phyloP scores from a whole-genome alignment of 2,888 invertebrate genomes.

The Drosophila nr. fundita region DNA sequence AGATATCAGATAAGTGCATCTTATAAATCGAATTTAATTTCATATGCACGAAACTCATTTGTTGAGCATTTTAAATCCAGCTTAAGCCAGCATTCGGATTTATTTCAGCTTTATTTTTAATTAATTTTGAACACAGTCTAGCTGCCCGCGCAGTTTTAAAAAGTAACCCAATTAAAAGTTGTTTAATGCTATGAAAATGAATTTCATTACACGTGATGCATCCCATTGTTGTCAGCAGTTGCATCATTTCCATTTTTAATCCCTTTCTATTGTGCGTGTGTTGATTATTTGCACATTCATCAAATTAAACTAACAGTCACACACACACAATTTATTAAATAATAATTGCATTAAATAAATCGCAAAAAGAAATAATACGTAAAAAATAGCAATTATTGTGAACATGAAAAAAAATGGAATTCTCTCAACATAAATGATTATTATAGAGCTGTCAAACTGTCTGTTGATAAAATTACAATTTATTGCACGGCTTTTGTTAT shows the following conservation, averaged over 20 bases:
- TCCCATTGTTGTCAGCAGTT: background rate
- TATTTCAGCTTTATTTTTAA: conserved; percentile 30
- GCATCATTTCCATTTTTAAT: conserved; percentile 6
- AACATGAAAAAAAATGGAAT: conserved; percentile 25
- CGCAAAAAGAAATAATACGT: conserved; percentile 1
- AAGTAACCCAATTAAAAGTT: conserved; percentile 12
- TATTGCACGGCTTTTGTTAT: conserved; percentile 15
- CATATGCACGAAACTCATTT: background rate
- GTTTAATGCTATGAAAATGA: background rate
- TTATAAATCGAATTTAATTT: background rate
- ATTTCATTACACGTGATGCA: background rate
- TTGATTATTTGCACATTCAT: conserved; percentile 59
- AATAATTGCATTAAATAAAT: conserved; percentile 50
- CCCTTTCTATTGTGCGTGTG: conserved; percentile 27
- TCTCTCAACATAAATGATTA: conserved; percentile 33
- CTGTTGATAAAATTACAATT: conserved; percentile 20
- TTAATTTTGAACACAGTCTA: conserved; percentile 2
- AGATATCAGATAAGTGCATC: background rate
- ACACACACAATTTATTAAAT: conserved; percentile 52
- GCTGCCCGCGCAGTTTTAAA: background rate
- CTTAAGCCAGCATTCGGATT: background rate
- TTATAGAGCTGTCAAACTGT: conserved; percentile 6
- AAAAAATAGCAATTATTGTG: conserved; percentile 9
- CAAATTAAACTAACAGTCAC: conserved; percentile 44
- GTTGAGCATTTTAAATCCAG: conserved; percentile 8